Evolutionary conservation across 2,888 invertebrate species (phyloP).

Genomic region (Clistopyga incitator): DNA sequence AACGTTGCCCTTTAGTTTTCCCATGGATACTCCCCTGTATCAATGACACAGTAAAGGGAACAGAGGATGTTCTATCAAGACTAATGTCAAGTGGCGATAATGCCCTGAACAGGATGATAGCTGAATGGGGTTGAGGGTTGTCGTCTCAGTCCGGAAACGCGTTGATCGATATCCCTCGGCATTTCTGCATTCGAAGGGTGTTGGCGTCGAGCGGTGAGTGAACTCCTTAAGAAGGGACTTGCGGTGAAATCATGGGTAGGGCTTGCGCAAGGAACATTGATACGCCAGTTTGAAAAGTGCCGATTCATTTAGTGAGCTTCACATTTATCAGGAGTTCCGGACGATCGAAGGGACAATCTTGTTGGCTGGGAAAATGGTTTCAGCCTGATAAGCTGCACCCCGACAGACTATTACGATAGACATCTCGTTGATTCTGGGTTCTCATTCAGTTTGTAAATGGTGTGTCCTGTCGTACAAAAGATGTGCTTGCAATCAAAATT

Average conservation of each 20-base stretch:
- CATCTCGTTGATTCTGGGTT: background rate
- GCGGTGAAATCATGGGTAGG: conserved; percentile 46
- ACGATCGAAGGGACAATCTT: conserved; percentile 9
- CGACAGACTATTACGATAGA: background rate
- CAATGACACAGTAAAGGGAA: conserved; percentile 2
- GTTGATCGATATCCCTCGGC: conserved; percentile 56
- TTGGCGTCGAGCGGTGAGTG: conserved; percentile 23
- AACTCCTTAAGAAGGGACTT: conserved; percentile 36
- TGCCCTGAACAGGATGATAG: conserved; percentile 48
- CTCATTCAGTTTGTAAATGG: conserved; percentile 12
- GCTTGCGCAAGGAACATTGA: conserved; percentile 10
- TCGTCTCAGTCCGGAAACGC: conserved; percentile 44
- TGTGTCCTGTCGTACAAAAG: conserved; percentile 17
- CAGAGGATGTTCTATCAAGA: conserved; percentile 35
- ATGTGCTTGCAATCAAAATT: conserved; percentile 13
- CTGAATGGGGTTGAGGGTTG: conserved; percentile 22
- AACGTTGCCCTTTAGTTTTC: background rate
- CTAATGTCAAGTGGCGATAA: conserved; percentile 45
- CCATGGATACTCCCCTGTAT: background rate
- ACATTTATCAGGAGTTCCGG: background rate
- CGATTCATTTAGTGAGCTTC: conserved; percentile 26
- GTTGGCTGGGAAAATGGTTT: background rate
- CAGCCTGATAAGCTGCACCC: background rate
- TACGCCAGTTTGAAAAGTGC: conserved; percentile 26
- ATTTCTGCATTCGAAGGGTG: conserved; percentile 33